phyloP scores from a whole-genome alignment of 2,888 invertebrate genomes.

The Drosophila incognita region DNA sequence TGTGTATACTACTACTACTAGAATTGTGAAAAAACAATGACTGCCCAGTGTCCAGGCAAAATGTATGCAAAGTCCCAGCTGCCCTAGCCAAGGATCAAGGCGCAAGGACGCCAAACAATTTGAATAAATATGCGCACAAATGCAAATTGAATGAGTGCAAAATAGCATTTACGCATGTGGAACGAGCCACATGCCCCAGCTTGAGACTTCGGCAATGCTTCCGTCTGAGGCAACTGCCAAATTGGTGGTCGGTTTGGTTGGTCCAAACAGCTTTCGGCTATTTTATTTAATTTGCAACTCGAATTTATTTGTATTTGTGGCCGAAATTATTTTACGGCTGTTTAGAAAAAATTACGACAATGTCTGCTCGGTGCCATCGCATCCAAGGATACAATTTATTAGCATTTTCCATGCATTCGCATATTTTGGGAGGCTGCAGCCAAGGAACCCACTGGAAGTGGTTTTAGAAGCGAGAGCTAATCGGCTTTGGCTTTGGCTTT shows the following conservation, averaged over 20 bases:
- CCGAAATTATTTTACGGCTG: constrained; percentile 83
- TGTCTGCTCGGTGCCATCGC: constrained; percentile 41
- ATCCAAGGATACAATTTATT: constrained; percentile 62
- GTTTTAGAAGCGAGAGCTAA: constrained; percentile 2
- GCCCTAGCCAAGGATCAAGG: constrained; percentile 57
- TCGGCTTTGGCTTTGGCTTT: constrained; percentile 13
- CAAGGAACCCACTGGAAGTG: constrained; percentile 2
- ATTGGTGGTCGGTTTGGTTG: constrained; percentile 18
- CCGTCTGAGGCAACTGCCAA: constrained; percentile 25
- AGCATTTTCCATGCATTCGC: constrained; percentile 41
- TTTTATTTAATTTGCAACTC: constrained; percentile 74
- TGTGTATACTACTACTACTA: constrained; percentile 15
- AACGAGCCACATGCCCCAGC: constrained; percentile 23
- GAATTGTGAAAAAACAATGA: constrained; percentile 42
- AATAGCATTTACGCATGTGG: constrained; percentile 76
- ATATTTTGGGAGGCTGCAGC: constrained; percentile 28
- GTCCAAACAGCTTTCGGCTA: constrained; percentile 39
- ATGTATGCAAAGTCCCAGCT: constrained; percentile 77
- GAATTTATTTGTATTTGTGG: constrained; percentile 76
- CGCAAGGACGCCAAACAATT: constrained; percentile 72
- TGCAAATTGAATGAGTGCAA: constrained; percentile 81
- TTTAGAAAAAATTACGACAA: constrained; percentile 58
- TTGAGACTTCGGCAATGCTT: constrained; percentile 12
- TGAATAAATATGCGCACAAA: constrained; percentile 80
- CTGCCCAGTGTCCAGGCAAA: constrained; percentile 55